A percentile compares a stretch with the other conserved stretches of the same genome.
Evolutionary conservation across 1,140 invertebrate species (phyloP).

Genomic region (Anastrepha obliqua): DNA sequence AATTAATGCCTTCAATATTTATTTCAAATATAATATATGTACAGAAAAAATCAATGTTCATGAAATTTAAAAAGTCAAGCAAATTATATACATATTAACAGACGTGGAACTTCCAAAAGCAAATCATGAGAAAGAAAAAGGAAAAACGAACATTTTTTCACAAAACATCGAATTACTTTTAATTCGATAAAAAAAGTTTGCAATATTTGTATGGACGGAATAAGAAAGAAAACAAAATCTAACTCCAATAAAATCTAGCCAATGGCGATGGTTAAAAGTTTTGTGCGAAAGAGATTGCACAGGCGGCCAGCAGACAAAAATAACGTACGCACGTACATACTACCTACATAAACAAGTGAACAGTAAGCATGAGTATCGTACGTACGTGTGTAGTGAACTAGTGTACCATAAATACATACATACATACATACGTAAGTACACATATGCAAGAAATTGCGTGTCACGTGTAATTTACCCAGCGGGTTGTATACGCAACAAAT

Average conservation of each 20-base stretch:
- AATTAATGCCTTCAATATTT: too few species aligned
- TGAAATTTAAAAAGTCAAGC: not conserved
- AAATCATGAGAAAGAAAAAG: not conserved
- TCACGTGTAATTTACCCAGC: slow-evolving; percentile 47
- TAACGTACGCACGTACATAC: too few species aligned
- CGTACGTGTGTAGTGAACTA: too few species aligned
- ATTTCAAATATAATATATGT: too few species aligned
- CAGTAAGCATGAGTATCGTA: too few species aligned
- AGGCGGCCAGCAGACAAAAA: not conserved
- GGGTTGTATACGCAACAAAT: not conserved
- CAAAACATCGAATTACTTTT: slow-evolving; percentile 25
- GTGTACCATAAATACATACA: not conserved
- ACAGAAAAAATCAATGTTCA: not conserved
- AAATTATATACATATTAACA: not conserved
- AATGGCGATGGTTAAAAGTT: slow-evolving; percentile 19
- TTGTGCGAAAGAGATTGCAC: not conserved
- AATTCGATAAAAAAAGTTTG: slow-evolving; percentile 35
- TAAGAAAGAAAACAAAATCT: not conserved
- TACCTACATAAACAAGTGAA: too few species aligned
- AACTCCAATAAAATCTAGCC: slow-evolving; percentile 26
- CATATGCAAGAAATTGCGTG: not conserved
- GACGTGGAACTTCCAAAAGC: not conserved
- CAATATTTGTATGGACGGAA: not conserved
- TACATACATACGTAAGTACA: not conserved
- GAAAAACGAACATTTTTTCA: not conserved